Evolutionary conservation across 2,888 invertebrate genomes (phyloP).

Genomic region (Laspeyria flexula): DNA sequence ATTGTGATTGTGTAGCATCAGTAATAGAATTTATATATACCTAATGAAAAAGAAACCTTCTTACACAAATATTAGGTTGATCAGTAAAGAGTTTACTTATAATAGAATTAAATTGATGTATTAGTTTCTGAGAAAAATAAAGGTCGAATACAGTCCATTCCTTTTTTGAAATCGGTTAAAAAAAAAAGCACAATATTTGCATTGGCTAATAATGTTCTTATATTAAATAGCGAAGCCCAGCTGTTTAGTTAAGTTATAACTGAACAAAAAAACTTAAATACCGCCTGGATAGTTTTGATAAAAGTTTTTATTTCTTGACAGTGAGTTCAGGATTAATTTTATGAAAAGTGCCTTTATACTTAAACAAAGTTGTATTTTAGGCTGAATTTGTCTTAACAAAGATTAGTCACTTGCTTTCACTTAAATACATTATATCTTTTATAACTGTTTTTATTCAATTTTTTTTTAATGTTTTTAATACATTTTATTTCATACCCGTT

Average conservation of each 20-base stretch:
- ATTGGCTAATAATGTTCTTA: too few relatives aligned
- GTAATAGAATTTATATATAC: too few relatives aligned
- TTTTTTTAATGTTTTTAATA: neutral
- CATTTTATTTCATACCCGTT: neutral
- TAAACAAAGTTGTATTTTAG: conserved; percentile 8
- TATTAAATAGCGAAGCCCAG: too few relatives aligned
- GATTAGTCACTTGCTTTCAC: conserved; percentile 1
- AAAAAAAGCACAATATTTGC: too few relatives aligned
- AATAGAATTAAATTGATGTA: too few relatives aligned
- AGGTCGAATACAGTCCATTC: too few relatives aligned
- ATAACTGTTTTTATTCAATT: neutral
- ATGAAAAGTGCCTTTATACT: conserved; percentile 15
- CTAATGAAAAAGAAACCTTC: too few relatives aligned
- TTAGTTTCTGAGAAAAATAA: too few relatives aligned
- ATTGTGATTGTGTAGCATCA: too few relatives aligned
- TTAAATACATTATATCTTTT: neutral
- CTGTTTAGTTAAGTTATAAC: conserved; percentile 6
- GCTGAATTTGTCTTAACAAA: neutral
- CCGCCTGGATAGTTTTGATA: conserved; percentile 17
- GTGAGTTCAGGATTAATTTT: conserved; percentile 11
- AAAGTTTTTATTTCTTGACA: conserved; percentile 21
- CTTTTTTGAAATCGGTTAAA: too few relatives aligned
- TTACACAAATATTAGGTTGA: too few relatives aligned
- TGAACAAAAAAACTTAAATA: conserved; percentile 17
- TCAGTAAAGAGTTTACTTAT: too few relatives aligned